A percentile compares a stretch with the other conserved stretches of the same genome.
Conservation (phyloP, 2,888 invertebrate genomes). For the Mylabris sibirica region DNA sequence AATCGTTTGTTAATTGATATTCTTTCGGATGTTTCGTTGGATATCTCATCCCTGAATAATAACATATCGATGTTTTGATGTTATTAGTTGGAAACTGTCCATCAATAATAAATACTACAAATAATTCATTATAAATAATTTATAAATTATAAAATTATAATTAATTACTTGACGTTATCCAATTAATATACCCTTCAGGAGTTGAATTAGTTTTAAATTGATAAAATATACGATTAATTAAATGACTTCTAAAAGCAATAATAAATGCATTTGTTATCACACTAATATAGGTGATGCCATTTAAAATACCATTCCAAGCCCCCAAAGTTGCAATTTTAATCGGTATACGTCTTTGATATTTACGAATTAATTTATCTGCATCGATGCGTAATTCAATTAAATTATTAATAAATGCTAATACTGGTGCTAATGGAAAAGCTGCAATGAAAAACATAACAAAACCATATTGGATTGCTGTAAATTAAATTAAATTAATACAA, state of each 20-base stretch:
- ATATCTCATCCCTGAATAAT: slow-evolving; percentile 58
- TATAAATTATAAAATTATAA: background rate
- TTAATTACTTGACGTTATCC: background rate
- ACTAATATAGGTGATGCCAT: slow-evolving; percentile 45
- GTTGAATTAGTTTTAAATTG: background rate
- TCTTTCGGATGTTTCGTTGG: slow-evolving; percentile 46
- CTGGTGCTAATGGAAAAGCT: slow-evolving; percentile 70
- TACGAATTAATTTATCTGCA: slow-evolving; percentile 42
- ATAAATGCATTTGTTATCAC: slow-evolving; percentile 50
- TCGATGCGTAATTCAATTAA: slow-evolving; percentile 64
- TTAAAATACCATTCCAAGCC: slow-evolving; percentile 49
- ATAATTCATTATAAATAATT: too few species aligned
- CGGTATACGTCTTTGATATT: slow-evolving; percentile 46
- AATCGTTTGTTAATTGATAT: slow-evolving; percentile 60
- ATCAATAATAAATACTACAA: background rate
- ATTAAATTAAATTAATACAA: slow-evolving; percentile 25
- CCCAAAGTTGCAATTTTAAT: slow-evolving; percentile 40
- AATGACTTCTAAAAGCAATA: slow-evolving; percentile 48
- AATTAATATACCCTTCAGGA: background rate
- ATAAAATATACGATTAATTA: slow-evolving; percentile 44
- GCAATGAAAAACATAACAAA: slow-evolving; percentile 71
- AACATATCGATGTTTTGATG: slow-evolving; percentile 46
- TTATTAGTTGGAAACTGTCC: background rate
- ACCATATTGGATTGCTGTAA: slow-evolving; percentile 69
- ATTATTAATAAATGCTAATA: slow-evolving; percentile 70